Base-by-base conservation (phyloP, 2,888 invertebrate species). In the Oxyteleia sp. region DNA sequence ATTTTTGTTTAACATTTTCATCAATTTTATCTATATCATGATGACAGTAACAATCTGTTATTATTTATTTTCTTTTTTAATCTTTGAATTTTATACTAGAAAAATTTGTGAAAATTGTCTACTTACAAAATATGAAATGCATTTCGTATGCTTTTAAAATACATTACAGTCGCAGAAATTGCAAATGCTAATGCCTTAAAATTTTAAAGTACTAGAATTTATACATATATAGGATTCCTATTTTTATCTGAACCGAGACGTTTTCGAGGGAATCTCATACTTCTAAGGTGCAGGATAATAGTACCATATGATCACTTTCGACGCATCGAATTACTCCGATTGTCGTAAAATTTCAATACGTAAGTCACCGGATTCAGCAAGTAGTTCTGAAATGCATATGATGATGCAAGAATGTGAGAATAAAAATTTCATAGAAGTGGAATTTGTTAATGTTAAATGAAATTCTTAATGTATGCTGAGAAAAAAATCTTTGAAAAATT, bases 271-370 rank as follows among this genome's bases (percentile, higher is more conserved):
- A 57, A 38, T 32, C 20, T 57, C 57, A 57, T 57, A 57, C 10
- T 35, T 38, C 26, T 45, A 26, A 41, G 41, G n/a, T 20, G 32
- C 41, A 23, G 38, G 26, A 66, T 66, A 66, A 66, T 66, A 41
- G 41, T 53, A 38, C 26, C 53, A 20, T 13, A 38, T 53, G 66
- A 66, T 66, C 51, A 49, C 49, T 49, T 66, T 38, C 51, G 15
- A 51, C 15, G 51, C 51, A 66, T 66, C 20, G 66, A 51, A 66
- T 66, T 66, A 41, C 66, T 53, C 13, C 49, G 49, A 45, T 63
- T 63, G 29, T 47, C 45, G 63, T 63, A 45, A 63, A 63, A 45
- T 41, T 51, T 51, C 49, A 66, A 66, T 66, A 38, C 66, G 51
- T 41, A 66, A 20, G 49, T 32, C 45, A 23, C 29, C 8, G 38